Evolutionary conservation across 2,888 invertebrate species (phyloP).

Genomic region (Hyposoter dolosus): DNA sequence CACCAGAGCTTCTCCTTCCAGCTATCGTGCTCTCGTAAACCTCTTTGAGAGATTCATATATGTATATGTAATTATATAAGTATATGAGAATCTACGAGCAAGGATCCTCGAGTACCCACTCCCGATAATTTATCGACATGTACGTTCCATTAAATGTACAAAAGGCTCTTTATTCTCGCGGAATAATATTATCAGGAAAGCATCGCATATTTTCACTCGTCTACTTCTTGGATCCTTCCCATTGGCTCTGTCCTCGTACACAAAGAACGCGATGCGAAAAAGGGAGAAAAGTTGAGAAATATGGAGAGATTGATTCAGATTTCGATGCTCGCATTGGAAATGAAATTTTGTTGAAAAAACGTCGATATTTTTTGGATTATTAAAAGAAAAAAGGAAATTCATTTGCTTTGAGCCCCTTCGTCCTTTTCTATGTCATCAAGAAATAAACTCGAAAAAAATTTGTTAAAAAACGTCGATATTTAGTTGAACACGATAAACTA

Average conservation of each 20-base stretch:
- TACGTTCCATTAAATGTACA: conserved; percentile 24
- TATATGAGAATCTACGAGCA: conserved; percentile 28
- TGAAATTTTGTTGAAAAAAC: too few species aligned
- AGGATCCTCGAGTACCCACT: conserved; percentile 47
- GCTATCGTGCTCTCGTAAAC: conserved; percentile 62
- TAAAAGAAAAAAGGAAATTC: too few species aligned
- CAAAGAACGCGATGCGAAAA: background rate
- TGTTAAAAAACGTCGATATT: too few species aligned
- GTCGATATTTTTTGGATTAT: too few species aligned
- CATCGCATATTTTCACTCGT: background rate
- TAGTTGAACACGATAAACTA: too few species aligned
- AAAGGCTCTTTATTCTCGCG: conserved; percentile 37
- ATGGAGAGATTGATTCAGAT: background rate
- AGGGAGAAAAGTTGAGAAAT: background rate
- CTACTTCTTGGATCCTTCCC: background rate
- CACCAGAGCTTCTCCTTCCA: conserved; percentile 37
- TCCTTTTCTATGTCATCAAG: too few species aligned
- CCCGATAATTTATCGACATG: conserved; percentile 55
- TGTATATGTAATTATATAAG: conserved; percentile 32
- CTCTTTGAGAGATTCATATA: conserved; percentile 32
- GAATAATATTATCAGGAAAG: conserved; percentile 6
- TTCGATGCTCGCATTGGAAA: background rate
- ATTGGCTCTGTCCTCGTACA: too few species aligned
- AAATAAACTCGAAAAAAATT: too few species aligned
- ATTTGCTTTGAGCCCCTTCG: too few species aligned